Evolutionary conservation across 2,113 vertebrate species (phyloP), one percentile per base, ranked within the genome.

Genomic region (Heteronetta atricapilla): DNA sequence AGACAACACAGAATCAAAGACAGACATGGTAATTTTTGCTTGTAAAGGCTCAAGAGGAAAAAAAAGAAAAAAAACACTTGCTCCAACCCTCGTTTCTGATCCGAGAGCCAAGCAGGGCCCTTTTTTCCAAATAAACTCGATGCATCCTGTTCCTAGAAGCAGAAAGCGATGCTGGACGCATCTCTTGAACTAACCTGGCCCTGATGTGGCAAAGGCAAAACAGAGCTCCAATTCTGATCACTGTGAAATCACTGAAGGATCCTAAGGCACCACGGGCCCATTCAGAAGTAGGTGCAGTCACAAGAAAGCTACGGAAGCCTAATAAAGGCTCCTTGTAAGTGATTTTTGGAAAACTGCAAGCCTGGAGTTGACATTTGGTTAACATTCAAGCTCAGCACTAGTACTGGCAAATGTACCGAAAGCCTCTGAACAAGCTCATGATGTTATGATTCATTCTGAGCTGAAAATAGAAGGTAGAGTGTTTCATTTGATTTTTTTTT

Each of bases 381-480:
- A 94, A 83, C 64, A 75, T 70, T 95, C 75, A 74, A 90, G 78
- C 79, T 94, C 85, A 86, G 78, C 52, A 33, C 91, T 77, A 90
- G 77, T 23, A 89, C 82, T 94, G 89, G 88, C 73, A 93, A 87
- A 91, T 4, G 48, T 26, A 92, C 78, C 5, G 11, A 52, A 58
- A 87, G 78, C 62, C 73, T 94, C 90, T n/a, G 80, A 93, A 86
- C 66, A 70, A 90, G 76, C 36, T 62, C 83, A 80, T 62, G 88
- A 77, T 87, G 56, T 26, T 69, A 56, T 94, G 95, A 94, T 91
- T 92, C 90, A 94, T 87, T 73, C 75, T 0, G 2, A 55, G 58
- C 81, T 84, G 88, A 92, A 96, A 96, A 93, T 40, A 92, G 92
- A 96, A 93, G 82, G 76, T 34, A 38, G 63, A 93, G 13, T 8